These are phyloP conservation scores for Poeciliopsis infans DNA, from an alignment of 2,797 vertebrate species.

Conservation along the genomic window DNA sequence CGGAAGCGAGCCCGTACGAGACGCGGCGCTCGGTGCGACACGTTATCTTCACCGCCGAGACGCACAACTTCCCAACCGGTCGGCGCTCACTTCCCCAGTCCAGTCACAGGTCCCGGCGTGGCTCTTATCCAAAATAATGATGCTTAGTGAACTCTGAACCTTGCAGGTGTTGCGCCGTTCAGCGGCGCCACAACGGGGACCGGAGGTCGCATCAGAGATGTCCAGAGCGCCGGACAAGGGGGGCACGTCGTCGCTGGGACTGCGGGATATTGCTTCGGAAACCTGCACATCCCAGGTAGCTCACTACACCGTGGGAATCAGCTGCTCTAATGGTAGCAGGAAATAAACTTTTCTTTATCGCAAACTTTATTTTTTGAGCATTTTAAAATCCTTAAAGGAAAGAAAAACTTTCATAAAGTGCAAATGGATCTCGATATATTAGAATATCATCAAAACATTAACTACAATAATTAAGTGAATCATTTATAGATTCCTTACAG, in stretches of 20 bases:
- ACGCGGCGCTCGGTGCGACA: slow-evolving; percentile 80
- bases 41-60: slow-evolving; percentile 94
- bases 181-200: slow-evolving; percentile 92
- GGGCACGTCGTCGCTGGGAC: slow-evolving; percentile 92
- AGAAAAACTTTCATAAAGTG: background rate
- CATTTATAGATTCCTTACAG: background rate
- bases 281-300: slow-evolving; percentile 89
- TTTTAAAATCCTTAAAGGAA: background rate
- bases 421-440: background rate
- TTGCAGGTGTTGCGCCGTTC: slow-evolving; percentile 89
- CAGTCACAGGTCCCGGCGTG: background rate
- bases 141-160: background rate
- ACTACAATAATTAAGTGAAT: background rate
- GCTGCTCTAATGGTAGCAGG: background rate
- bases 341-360: background rate
- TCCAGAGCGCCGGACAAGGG: slow-evolving; percentile 90
- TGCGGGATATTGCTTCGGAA: slow-evolving; percentile 93
- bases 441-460: background rate
- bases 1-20: slow-evolving; percentile 80
- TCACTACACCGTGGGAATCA: background rate
- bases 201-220: slow-evolving; percentile 90
- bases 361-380: background rate
- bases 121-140: background rate
- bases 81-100: background rate
- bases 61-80: slow-evolving; percentile 97